Evolutionary conservation across 2,797 vertebrate genomes (phyloP), one percentile per base, ranked within the genome.

Genomic region (Vespertilio murinus): DNA sequence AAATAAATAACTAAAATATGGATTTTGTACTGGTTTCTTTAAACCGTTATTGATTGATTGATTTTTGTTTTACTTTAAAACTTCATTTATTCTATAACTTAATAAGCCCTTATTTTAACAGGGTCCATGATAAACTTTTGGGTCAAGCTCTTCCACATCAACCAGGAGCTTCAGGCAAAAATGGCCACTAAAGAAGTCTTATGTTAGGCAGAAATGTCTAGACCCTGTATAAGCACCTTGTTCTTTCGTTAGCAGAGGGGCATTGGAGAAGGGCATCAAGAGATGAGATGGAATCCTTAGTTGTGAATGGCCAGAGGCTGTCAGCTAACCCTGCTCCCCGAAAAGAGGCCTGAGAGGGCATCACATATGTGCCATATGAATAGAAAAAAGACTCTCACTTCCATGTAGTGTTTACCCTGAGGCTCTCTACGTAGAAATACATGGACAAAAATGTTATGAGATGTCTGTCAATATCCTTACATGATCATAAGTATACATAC

Each of bases 171-270:
- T 22, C 17, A 88, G n/a, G 52, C 2, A 45, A 84, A 75, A 33
- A 2, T 75, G 20, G 6, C 14, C 22, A 47, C 8, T 28, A 28
- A 61, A 49, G 65, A 54, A 61, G 40, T 47, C 12, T 17, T 38
- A 2, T 40, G 14, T 86, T 77, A 9, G 16, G 5, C 73, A 77
- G 64, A 71, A 88, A 86, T 40, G 3, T 40, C 14, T 45, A 61
- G 5, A 22, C 6, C 6, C 20, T 38, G 9, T 65, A 10, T 80
- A 0, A 20, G 5, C 1, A 11, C 5, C 22, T 54, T 73, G 5
- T 14, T 45, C 30, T 88, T 13, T 38, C 35, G 30, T 2, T 73
- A 61, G 18, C 17, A 59, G 16, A 61, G 13, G 38, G 7, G 11
- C 35, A 64, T 23, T 18, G 8, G 17, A 67, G 1, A 35, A 70